A percentile compares a stretch with the other conserved stretches of the same genome.
These are phyloP conservation scores for Corapipo altera DNA, from an alignment of 2,113 vertebrate genomes.

Conservation along the genomic window DNA sequence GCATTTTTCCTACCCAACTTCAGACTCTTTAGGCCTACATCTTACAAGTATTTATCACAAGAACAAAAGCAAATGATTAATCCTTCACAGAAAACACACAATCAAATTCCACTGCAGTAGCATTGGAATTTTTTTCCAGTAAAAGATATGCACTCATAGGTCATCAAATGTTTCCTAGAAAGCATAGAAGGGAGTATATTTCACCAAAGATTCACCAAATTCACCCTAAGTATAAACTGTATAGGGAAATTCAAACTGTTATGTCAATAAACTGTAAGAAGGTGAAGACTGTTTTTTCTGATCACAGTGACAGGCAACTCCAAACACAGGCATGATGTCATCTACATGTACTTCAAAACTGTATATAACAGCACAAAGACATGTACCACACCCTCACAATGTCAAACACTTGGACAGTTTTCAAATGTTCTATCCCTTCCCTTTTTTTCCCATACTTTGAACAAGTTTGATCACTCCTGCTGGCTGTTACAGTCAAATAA, in stretches of 20 bases:
- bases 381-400: background rate
- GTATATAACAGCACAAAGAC: background rate
- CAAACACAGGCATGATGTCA: background rate
- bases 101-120: background rate
- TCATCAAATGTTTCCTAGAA: background rate
- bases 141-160: background rate
- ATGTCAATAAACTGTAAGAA: background rate
- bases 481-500: background rate
- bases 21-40: background rate
- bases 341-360: background rate
- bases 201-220: background rate
- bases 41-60: background rate
- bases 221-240: background rate
- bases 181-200: background rate
- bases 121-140: background rate
- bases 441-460: background rate
- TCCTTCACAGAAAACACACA: background rate
- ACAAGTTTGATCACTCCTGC: background rate
- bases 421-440: background rate
- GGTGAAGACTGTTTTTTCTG: background rate
- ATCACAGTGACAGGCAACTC: background rate
- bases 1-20: background rate
- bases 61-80: background rate
- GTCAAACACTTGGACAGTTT: background rate
- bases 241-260: background rate